phyloP scores from a whole-genome alignment of 2,113 vertebrate genomes.

The Bujurquina vittata region DNA sequence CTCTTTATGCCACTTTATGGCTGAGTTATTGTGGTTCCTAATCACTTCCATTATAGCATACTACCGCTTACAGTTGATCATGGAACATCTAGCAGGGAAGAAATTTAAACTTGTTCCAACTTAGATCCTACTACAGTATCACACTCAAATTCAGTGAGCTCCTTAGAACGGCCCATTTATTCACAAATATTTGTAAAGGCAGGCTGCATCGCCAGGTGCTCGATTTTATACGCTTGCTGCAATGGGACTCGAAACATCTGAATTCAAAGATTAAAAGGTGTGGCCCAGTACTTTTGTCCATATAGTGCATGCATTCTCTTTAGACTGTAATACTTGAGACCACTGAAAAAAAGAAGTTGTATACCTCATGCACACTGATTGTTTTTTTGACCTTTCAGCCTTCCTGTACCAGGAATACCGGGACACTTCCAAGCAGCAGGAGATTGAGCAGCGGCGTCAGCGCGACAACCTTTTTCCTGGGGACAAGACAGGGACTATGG shows the following conservation, averaged over 20 bases:
- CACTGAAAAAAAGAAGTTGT: background rate
- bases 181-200: background rate
- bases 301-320: background rate
- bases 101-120: background rate
- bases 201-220: background rate
- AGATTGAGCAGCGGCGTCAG: constrained; percentile 91
- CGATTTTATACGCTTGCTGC: background rate
- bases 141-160: background rate
- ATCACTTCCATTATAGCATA: background rate
- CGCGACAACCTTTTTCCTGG: constrained; percentile 81
- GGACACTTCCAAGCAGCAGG: constrained; percentile 91
- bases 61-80: too few relatives aligned
- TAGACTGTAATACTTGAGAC: background rate
- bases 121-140: background rate
- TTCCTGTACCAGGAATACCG: constrained; percentile 97
- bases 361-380: background rate
- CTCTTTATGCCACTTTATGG: too few relatives aligned
- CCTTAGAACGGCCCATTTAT: background rate
- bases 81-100: background rate
- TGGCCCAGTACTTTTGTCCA: background rate
- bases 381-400: constrained; percentile 70
- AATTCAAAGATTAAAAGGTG: background rate
- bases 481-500: constrained; percentile 77
- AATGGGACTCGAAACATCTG: background rate
- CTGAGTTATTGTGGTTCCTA: background rate